Evolutionary conservation across 2,113 vertebrate genomes (phyloP), one percentile per base, ranked within the genome.

Genomic region (Panurus biarmicus): DNA sequence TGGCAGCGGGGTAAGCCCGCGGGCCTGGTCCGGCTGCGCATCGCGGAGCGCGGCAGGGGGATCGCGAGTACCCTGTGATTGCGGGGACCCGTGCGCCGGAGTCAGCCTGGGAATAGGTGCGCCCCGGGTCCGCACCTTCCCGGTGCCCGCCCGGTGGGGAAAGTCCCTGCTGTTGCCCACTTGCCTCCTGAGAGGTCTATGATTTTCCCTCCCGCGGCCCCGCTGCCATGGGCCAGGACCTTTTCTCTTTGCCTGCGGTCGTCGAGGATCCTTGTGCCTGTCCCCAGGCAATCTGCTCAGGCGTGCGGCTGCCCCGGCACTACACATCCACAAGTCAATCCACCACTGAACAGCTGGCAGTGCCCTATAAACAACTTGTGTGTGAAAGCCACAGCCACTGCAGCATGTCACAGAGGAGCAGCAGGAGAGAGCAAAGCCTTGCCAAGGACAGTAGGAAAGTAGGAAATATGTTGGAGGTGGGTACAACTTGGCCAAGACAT

Each of bases 1-100:
- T 87, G 89, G 85, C 87, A 14, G 85, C 40, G 33, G 67, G 57
- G 78, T 45, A 33, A 18, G 22, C 16, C 20, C 20, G 75, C n/a
- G 17, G 24, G 36, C 35, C 28, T 15, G 20, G 14, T 6, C 28
- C 31, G 53, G 65, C 31, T 4, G 58, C 21, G 35, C 36, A 2
- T 20, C 53, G 1, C 5, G 36, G 22, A 33, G 22, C 14, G 1
- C 2, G 31, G 35, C 14, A 2, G 4, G 11, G 24, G 10, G 3
- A 4, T n/a, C 0, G 13, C 0, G 7, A 18, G 26, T 6, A 20
- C 2, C 3, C 17, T 3, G 23, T 25, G 35, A 12, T 25, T 11
- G 15, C 50, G 24, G 31, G 28, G 18, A 24, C 5, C n/a, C 5
- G 6, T 3, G 31, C n/a, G 51, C 6, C 14, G 8, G 21, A 31